A percentile compares a stretch with the other conserved stretches of the same genome.
Conservation (phyloP, 2,797 vertebrate species). For the Danio aesculapii region DNA sequence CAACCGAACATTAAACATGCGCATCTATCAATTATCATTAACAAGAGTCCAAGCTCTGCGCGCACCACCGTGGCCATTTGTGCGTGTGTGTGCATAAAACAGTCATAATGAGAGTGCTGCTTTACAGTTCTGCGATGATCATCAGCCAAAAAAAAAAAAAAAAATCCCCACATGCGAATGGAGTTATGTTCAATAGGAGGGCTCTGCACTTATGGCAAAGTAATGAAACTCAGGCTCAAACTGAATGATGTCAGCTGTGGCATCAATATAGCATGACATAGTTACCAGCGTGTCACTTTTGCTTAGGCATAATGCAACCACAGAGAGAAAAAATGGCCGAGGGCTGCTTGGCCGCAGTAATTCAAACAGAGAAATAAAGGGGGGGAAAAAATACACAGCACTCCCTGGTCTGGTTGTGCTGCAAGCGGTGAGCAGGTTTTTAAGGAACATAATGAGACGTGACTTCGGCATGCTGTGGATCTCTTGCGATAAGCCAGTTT, state of each 20-base stretch:
- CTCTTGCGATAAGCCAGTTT: slow-evolving; percentile 48
- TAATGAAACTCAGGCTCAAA: slow-evolving; percentile 32
- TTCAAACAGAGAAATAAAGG: slow-evolving; percentile 24
- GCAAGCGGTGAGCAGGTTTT: slow-evolving; percentile 11
- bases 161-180: slow-evolving; percentile 27
- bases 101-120: slow-evolving; percentile 49
- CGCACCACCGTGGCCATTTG: slow-evolving; percentile 21
- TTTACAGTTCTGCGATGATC: slow-evolving; percentile 29
- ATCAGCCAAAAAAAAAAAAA: slow-evolving; percentile 35
- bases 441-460: slow-evolving; percentile 46
- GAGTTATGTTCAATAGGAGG: slow-evolving; percentile 27
- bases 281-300: slow-evolving; percentile 42
- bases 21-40: slow-evolving; percentile 45
- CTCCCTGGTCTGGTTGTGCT: slow-evolving; percentile 13
- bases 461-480: slow-evolving; percentile 45
- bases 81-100: slow-evolving; percentile 25
- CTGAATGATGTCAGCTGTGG: slow-evolving; percentile 44
- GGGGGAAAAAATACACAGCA: not conserved
- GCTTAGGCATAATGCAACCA: slow-evolving; percentile 43
- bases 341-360: slow-evolving; percentile 17
- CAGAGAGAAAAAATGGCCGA: slow-evolving; percentile 17
- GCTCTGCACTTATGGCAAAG: slow-evolving; percentile 29
- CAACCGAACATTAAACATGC: slow-evolving; percentile 45
- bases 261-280: slow-evolving; percentile 50
- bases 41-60: slow-evolving; percentile 16